Conservation (phyloP, 2,113 vertebrate genomes). For the Sprattus sprattus region DNA sequence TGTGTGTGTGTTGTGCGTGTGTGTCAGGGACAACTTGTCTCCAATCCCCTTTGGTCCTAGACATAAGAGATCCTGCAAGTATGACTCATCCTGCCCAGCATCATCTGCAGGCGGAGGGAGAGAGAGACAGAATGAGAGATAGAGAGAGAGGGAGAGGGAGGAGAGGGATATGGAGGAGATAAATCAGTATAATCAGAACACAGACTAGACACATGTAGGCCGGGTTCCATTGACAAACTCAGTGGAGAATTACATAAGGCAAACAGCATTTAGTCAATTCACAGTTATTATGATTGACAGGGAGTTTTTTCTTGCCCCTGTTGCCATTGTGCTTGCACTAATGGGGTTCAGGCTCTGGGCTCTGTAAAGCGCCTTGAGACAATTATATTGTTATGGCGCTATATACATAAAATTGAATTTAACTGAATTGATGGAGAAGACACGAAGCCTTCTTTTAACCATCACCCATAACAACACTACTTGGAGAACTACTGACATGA, state of each 20-base stretch:
- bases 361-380: too few relatives aligned
- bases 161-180: background rate
- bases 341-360: too few relatives aligned
- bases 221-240: background rate
- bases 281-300: background rate
- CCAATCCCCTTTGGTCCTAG: background rate
- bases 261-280: background rate
- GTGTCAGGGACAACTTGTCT: background rate
- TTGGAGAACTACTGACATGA: too few relatives aligned
- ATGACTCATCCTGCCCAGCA: background rate
- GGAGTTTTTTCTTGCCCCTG: too few relatives aligned
- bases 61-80: constrained; percentile 1
- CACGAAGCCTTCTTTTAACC: background rate
- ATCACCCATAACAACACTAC: too few relatives aligned
- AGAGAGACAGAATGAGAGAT: constrained; percentile 27
- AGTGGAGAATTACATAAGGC: background rate
- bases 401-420: too few relatives aligned
- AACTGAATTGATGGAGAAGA: background rate
- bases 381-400: too few relatives aligned
- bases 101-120: background rate
- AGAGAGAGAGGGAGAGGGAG: background rate
- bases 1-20: constrained; percentile 29
- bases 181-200: background rate
- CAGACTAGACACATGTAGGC: background rate
- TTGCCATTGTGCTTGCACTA: too few relatives aligned